Evolutionary conservation across 2,888 invertebrate species (phyloP).

Genomic region (Rhamphomyia laevipes): DNA sequence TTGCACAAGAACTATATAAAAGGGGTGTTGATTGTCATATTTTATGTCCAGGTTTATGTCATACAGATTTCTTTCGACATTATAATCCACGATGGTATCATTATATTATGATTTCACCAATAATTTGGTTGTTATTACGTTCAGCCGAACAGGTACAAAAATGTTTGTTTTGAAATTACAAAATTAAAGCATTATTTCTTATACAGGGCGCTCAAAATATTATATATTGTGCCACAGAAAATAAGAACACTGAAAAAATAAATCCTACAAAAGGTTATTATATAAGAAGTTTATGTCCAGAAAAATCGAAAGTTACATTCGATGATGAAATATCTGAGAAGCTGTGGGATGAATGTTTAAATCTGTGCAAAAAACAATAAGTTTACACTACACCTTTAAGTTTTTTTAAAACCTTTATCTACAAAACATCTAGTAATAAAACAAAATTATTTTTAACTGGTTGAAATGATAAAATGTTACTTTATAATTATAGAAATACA

Average conservation of each 20-base stretch:
- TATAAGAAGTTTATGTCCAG: conserved; percentile 61
- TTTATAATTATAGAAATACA: no score
- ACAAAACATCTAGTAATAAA: no score
- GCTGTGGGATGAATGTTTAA: conserved; percentile 59
- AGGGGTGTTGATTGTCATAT: conserved; percentile 52
- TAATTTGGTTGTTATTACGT: conserved; percentile 59
- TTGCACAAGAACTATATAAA: conserved; percentile 51
- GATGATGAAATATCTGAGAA: conserved; percentile 49
- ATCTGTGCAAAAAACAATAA: conserved; percentile 30
- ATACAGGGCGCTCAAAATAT: conserved; percentile 69
- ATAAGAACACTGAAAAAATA: conserved; percentile 18
- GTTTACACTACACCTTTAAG: no score
- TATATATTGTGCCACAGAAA: conserved; percentile 62
- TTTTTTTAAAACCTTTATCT: no score
- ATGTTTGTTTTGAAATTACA: conserved; percentile 5
- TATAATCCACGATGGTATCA: conserved; percentile 52
- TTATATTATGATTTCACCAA: conserved; percentile 55
- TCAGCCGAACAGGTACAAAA: conserved; percentile 55
- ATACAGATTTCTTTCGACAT: conserved; percentile 59
- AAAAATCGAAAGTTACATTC: conserved; percentile 47
- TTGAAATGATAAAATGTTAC: no score
- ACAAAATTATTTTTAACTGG: no score
- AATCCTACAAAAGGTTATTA: conserved; percentile 54
- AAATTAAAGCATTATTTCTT: conserved; percentile 1
- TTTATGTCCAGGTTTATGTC: conserved; percentile 50